A percentile compares a stretch with the other conserved stretches of the same genome.
Evolutionary conservation across 2,888 invertebrate species (phyloP).

Genomic region (Quadroppia sp.): DNA sequence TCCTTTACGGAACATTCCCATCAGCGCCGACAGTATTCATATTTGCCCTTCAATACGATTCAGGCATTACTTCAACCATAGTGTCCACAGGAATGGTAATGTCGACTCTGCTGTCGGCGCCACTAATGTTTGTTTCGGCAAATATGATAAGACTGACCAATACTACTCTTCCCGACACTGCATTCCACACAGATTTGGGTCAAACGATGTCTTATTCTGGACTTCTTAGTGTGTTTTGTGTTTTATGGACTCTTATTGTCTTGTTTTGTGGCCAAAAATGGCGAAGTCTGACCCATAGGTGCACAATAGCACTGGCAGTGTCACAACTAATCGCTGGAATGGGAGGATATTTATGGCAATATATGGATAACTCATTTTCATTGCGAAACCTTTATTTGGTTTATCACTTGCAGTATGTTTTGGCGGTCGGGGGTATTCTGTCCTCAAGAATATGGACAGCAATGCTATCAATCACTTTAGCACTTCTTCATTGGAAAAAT

Average conservation of each 20-base stretch:
- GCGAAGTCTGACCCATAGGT: conserved; percentile 46
- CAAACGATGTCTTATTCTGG: conserved; percentile 44
- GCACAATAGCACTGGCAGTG: conserved; percentile 45
- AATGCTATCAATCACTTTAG: conserved; percentile 51
- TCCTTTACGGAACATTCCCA: conserved; percentile 92
- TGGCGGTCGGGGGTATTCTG: conserved; percentile 49
- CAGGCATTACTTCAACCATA: conserved; percentile 60
- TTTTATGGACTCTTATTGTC: conserved; percentile 43
- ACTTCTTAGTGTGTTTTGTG: conserved; percentile 43
- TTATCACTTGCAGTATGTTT: conserved; percentile 43
- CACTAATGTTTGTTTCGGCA: conserved; percentile 92
- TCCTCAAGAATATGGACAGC: conserved; percentile 51
- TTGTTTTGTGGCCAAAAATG: conserved; percentile 45
- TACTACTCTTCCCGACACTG: conserved; percentile 17
- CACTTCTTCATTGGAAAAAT: conserved; percentile 64
- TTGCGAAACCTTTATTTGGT: conserved; percentile 34
- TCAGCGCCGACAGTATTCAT: conserved; percentile 95
- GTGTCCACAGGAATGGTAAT: conserved; percentile 67
- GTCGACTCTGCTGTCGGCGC: conserved; percentile 88
- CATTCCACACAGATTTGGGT: conserved; percentile 43
- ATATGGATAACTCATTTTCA: conserved; percentile 40
- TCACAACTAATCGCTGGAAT: conserved; percentile 45
- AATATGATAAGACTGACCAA: conserved; percentile 41
- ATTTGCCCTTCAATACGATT: conserved; percentile 78
- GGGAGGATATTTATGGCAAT: conserved; percentile 45